Base-by-base conservation (phyloP, 2,113 vertebrate genomes). In the Hippolais icterina region DNA sequence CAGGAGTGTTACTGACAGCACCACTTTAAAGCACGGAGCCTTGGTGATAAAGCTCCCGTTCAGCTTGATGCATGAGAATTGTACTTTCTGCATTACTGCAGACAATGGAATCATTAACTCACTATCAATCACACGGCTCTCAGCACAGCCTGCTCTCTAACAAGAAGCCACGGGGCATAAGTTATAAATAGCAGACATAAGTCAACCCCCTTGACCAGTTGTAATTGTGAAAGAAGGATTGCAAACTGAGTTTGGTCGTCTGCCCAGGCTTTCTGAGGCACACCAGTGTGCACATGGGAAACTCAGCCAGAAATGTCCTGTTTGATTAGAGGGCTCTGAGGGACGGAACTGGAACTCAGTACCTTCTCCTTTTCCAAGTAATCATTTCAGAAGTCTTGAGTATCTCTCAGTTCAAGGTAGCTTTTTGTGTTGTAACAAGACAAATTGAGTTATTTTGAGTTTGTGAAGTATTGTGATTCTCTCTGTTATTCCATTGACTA, bases 101-200 rank as follows among this genome's bases (percentile, higher is more conserved):
- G 96, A 95, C 96, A 97, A 93, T 92, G 92, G 90, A 90, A 78
- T 87, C 94, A 94, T 96, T 95, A 96, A 83, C 83, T 90, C 10
- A 2, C 90, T 49, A 95, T 96, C 85, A 92, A 82, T 97, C 96
- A 93, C 19, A 1, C 0, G 0, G 19, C 41, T 56, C 6, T 3
- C 47, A 68, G 39, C 69, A 49, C 68, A 86, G 72, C 71, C 72
- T 1, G 4, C 79, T 84, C 72, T 90, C 83, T 79, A 94, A 90
- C 72, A 90, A 93, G 93, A 87, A 89, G 86, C 79, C 86, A 78
- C 27, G 23, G 90, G 88, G 77, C 65, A 90, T 52, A 75, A 92
- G 75, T 78, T 94, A 95, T 89, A 96, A 96, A 93, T 96, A 95
- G 89, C 65, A 87, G 76, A 79, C 69, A 80, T 90, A 83, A 95